phyloP scores from a whole-genome alignment of 2,888 invertebrate species.

The Unio pictorum region DNA sequence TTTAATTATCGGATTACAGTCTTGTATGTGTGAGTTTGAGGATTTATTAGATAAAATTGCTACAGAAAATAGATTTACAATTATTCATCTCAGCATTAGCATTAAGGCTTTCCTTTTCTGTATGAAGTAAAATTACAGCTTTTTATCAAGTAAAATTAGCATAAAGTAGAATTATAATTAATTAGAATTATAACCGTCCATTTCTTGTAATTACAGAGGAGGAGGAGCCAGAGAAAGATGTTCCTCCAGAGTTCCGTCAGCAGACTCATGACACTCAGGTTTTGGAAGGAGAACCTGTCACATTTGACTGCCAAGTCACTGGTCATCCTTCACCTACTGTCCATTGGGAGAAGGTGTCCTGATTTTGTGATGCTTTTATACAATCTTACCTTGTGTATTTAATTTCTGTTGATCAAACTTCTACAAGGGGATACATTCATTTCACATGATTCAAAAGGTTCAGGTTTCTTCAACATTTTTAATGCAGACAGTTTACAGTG shows the following conservation, averaged over 20 bases:
- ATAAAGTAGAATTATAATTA: neutral
- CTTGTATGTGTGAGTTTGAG: too few relatives aligned
- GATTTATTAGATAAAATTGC: too few relatives aligned
- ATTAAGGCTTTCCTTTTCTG: too few relatives aligned
- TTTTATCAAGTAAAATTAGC: neutral
- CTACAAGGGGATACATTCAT: too few relatives aligned
- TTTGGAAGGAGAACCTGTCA: conserved; percentile 66
- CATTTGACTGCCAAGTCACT: conserved; percentile 82
- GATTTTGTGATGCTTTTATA: neutral
- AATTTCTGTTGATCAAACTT: too few relatives aligned
- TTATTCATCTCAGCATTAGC: too few relatives aligned
- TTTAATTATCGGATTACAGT: too few relatives aligned
- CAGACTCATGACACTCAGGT: conserved; percentile 63
- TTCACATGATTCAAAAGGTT: neutral
- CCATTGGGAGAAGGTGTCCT: conserved; percentile 84
- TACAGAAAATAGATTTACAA: too few relatives aligned
- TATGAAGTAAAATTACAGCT: neutral
- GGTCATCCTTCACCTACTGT: conserved; percentile 91
- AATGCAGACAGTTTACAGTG: too few relatives aligned
- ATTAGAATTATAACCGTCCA: neutral
- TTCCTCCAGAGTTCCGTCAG: conserved; percentile 67
- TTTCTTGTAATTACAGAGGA: conserved; percentile 32
- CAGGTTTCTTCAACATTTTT: neutral
- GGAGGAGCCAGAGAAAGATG: conserved; percentile 56
- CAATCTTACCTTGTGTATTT: neutral